Evolutionary conservation across 2,113 vertebrate genomes (phyloP).

Genomic region (Lichenostomus cassidix): DNA sequence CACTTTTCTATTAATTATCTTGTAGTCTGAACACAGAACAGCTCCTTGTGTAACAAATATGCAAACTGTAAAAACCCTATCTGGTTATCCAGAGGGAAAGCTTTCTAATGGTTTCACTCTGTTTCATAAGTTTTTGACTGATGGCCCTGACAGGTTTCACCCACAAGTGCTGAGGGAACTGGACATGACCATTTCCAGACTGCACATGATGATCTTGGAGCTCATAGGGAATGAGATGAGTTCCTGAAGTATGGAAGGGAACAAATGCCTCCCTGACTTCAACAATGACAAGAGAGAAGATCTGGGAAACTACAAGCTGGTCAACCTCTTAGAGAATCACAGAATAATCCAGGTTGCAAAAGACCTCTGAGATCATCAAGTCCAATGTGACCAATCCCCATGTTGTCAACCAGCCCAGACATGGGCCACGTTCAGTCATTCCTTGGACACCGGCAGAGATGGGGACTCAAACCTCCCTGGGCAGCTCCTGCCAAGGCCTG

Average conservation of each 20-base stretch:
- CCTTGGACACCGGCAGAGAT: not conserved
- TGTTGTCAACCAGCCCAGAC: not conserved
- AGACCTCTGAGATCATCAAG: not conserved
- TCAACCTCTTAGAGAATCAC: not conserved
- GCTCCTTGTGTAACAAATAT: not conserved
- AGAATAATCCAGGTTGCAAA: not conserved
- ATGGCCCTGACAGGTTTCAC: not conserved
- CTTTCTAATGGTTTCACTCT: not conserved
- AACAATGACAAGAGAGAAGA: not conserved
- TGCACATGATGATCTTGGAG: accelerated
- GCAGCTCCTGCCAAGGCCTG: not conserved
- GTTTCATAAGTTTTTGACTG: not conserved
- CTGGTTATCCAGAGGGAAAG: not conserved
- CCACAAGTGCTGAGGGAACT: not conserved
- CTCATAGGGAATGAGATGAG: not conserved
- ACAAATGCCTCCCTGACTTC: not conserved
- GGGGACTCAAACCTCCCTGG: not conserved
- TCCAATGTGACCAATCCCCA: too few relatives aligned
- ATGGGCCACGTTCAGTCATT: accelerated
- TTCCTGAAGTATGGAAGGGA: not conserved
- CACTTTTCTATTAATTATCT: constrained; percentile 1
- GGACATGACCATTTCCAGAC: not conserved
- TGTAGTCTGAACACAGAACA: not conserved
- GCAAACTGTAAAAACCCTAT: not conserved
- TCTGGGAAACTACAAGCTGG: not conserved